Conservation (phyloP, 1,140 invertebrate species). For the Zeugodacus cucurbitae region DNA sequence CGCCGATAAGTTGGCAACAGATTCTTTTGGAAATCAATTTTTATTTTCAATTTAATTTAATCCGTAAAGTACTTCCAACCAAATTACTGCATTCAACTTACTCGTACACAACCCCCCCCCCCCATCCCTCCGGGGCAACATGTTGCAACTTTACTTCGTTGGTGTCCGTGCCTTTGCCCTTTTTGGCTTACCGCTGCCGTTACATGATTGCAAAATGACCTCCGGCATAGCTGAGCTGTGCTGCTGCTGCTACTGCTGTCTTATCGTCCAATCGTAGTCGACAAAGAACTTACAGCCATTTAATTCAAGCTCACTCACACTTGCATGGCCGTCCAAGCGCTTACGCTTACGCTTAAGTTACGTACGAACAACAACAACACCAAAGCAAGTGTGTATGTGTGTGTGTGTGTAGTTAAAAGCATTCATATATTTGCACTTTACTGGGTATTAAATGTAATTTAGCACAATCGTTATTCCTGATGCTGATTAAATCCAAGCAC, state of each 20-base stretch:
- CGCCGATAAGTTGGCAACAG: conserved; percentile 23
- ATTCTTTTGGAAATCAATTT: conserved; percentile 34
- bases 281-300: conserved; percentile 5
- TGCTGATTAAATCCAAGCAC: conserved; percentile 20
- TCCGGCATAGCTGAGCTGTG: background rate
- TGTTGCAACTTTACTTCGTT: background rate
- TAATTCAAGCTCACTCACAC: conserved; percentile 1
- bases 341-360: background rate
- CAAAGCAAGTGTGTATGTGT: background rate
- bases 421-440: conserved; percentile 30
- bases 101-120: no score
- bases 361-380: background rate
- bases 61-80: conserved; percentile 26
- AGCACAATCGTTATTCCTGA: conserved; percentile 25
- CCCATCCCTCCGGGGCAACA: background rate
- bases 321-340: background rate
- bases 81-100: conserved; percentile 12
- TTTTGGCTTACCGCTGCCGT: background rate
- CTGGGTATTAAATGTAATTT: conserved; percentile 35
- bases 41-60: conserved; percentile 39
- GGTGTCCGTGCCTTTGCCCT: background rate
- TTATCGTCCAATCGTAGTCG: conserved; percentile 20
- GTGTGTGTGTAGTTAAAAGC: background rate
- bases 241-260: no score
- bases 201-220: conserved; percentile 12